Base-by-base conservation (phyloP, 2,888 invertebrate genomes). In the Polydrusus tereticollis region DNA sequence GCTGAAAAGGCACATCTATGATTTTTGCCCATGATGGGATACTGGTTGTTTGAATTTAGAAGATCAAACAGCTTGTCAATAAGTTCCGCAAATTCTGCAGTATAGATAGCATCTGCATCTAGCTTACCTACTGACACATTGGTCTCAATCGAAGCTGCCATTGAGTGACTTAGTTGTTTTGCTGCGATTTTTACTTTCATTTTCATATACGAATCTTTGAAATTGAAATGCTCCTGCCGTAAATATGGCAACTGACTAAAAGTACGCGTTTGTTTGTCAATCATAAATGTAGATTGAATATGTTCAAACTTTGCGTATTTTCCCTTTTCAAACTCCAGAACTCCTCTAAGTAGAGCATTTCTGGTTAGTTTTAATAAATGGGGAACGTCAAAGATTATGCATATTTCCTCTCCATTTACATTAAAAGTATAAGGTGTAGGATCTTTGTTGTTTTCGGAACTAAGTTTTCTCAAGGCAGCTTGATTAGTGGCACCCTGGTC, bases 21-120 rank as follows among this genome's bases (percentile, higher is more conserved):
- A n/a, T n/a, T n/a, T n/a, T n/a, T n/a, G n/a, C n/a, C n/a, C n/a
- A n/a, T n/a, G n/a, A 41, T 16, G 1, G 23, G 16, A 23, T 43
- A 6, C 6, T 43, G 43, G 18, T 43, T 43, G 7, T 43, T 43
- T 5, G 43, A 43, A 43, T 43, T 43, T 7, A 43, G 10, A 18
- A 43, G 43, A 16, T 43, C 43, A 16, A 60, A 60, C 10, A 60
- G 18, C 6, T 21, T 60, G 16, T 75, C 72, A 2, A 72, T 57
- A 6, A 36, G 43, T 20, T 38, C 5, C 26, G 55, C 55, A 75
- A 75, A 75, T 67, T 75, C 73, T 12, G 75, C 73, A 1, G 75
- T 74, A 29, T 74, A 52, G 20, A 74, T 50, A 10, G 68, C 63
- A 29, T 65, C 66, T 10, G 69, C 52, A 16, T 70, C 73, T 16